Evolutionary conservation across 2,888 invertebrate genomes (phyloP).

Genomic region (Odontothrips loti): DNA sequence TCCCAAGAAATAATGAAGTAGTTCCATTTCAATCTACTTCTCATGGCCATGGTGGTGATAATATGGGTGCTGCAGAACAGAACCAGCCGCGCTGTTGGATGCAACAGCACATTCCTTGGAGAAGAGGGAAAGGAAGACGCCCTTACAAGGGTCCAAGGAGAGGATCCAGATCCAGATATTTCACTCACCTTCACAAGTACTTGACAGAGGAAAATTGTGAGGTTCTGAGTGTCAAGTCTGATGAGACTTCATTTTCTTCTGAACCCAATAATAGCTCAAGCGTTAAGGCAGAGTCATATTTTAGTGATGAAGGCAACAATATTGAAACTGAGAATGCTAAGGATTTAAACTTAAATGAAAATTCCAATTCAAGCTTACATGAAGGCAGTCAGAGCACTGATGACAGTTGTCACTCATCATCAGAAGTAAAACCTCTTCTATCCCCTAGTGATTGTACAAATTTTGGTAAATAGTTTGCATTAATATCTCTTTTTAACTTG

Average conservation of each 20-base stretch:
- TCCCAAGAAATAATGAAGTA: not conserved
- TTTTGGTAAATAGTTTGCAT: constrained; percentile 27
- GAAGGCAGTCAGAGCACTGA: not conserved
- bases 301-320: not conserved
- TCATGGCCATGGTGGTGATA: not conserved
- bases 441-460: constrained; percentile 26
- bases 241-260: not conserved
- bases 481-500: not conserved
- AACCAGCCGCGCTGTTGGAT: too few species aligned
- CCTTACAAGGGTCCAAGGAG: too few species aligned
- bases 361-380: not conserved
- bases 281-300: not conserved
- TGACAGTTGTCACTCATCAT: not conserved
- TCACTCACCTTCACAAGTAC: too few species aligned
- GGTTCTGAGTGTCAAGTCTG: not conserved
- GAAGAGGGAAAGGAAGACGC: too few species aligned
- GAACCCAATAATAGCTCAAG: not conserved
- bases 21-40: not conserved
- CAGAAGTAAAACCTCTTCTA: not conserved
- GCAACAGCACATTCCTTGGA: too few species aligned
- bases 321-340: not conserved
- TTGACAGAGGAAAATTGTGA: too few species aligned
- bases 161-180: too few species aligned
- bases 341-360: not conserved
- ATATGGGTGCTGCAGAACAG: too few species aligned